A percentile compares a stretch with the other conserved stretches of the same genome.
Conservation (phyloP, 2,113 vertebrate species). For the Notechis scutatus region DNA sequence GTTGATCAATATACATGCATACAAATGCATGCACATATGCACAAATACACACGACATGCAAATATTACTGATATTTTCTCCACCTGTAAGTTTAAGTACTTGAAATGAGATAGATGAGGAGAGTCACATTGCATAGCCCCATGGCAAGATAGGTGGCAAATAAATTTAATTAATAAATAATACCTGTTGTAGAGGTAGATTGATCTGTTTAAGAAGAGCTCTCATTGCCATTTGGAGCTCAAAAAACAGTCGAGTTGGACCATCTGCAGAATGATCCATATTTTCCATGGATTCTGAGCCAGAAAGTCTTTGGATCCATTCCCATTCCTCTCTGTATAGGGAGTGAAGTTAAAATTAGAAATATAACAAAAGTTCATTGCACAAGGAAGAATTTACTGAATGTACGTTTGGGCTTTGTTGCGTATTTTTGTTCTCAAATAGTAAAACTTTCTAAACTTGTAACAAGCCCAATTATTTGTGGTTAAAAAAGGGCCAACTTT, state of each 20-base stretch:
- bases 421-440: constrained; percentile 52
- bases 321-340: constrained; percentile 93
- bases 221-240: constrained; percentile 91
- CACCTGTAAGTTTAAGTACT: constrained; percentile 17
- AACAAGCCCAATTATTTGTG: constrained; percentile 45
- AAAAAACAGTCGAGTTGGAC: constrained; percentile 82
- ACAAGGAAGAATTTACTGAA: constrained; percentile 62
- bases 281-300: constrained; percentile 78
- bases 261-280: constrained; percentile 76
- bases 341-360: constrained; percentile 80
- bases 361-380: constrained; percentile 74
- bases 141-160: not conserved
- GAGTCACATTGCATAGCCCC: constrained; percentile 39
- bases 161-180: not conserved
- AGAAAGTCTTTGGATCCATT: constrained; percentile 90
- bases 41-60: not conserved
- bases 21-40: constrained; percentile 7
- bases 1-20: not conserved
- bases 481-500: constrained; percentile 37
- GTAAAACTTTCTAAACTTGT: constrained; percentile 54
- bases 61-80: not conserved
- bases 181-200: constrained; percentile 93
- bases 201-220: constrained; percentile 88
- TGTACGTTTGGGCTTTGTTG: constrained; percentile 61
- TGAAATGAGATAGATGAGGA: constrained; percentile 47